phyloP scores from a whole-genome alignment of 2,113 vertebrate genomes.

The Trachemys scripta region DNA sequence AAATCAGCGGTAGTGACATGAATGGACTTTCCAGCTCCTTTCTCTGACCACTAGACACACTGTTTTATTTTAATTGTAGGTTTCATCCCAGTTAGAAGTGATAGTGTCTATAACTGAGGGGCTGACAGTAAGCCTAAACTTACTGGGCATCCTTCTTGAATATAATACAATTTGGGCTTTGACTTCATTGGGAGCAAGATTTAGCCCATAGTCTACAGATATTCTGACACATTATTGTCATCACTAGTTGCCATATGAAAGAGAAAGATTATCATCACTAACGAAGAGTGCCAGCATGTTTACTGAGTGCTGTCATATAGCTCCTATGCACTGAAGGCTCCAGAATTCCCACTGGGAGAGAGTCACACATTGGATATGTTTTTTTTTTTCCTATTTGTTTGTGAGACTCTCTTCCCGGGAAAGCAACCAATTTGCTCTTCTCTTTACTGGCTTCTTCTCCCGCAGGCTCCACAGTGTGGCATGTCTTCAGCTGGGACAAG shows the following conservation, averaged over 20 bases:
- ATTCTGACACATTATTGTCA: not conserved
- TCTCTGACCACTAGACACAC: not conserved
- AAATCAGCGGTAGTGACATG: not conserved
- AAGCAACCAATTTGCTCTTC: not conserved
- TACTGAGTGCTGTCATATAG: not conserved
- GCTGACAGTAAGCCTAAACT: not conserved
- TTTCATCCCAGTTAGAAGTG: not conserved
- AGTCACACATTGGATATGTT: not conserved
- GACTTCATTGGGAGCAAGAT: not conserved
- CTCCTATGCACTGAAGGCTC: not conserved
- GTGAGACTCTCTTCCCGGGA: not conserved
- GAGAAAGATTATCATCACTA: not conserved
- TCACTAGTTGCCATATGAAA: not conserved
- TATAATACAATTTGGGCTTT: not conserved
- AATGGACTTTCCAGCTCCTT: not conserved
- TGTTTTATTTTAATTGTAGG: not conserved
- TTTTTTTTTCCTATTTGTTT: not conserved
- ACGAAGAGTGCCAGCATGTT: not conserved
- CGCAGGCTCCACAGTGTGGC: not conserved
- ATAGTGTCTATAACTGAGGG: not conserved
- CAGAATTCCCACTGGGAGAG: not conserved
- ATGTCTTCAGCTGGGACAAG: not conserved
- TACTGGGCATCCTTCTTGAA: not conserved
- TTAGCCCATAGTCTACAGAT: not conserved
- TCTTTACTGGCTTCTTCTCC: not conserved